Evolutionary conservation across 2,113 vertebrate genomes (phyloP), one percentile per base, ranked within the genome.

Genomic region (Equus przewalskii): DNA sequence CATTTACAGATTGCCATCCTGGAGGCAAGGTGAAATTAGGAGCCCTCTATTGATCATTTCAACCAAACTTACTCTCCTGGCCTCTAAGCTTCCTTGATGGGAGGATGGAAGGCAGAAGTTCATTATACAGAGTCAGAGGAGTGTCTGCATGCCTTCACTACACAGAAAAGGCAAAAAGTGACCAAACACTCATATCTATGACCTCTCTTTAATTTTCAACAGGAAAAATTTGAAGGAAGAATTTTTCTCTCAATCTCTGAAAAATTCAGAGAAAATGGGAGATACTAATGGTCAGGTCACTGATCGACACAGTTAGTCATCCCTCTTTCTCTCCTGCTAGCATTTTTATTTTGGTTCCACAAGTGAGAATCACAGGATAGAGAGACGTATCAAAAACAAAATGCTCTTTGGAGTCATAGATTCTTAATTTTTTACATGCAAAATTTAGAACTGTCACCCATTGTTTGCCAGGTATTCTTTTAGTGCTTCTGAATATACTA

Each of bases 21-120:
- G 76, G 46, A 58, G 94, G 62, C 70, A 94, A 90, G 94, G 65
- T 81, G 87, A 94, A 79, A 73, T 94, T 72, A 93, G 54, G 46
- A 85, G 78, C 88, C 76, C 7, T 72, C 91, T 84, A 88, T 54
- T 30, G 56, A 89, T 82, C 60, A 87, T 89, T 65, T 81, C 64
- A 33, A 73, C 16, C 78, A 89, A 89, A 88, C 62, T n/a, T 46
- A 36, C 36, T 33, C 13, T 78, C 41, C 24, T 46, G 78, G 67
- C 60, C 79, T 67, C 30, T 22, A 78, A 49, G 60, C 13, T 65
- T 79, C 30, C 54, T 26, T 0, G 0, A 28, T 58, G 41, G 30
- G 76, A 88, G 54, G 15, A 70, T 69, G 49, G n/a, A 56, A 81
- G 33, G 26, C 54, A 21, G 12, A 65, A 44, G 41, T 49, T 56